These are phyloP conservation scores for Fopius arisanus DNA, from an alignment of 1,140 invertebrate species.

Conservation along the genomic window DNA sequence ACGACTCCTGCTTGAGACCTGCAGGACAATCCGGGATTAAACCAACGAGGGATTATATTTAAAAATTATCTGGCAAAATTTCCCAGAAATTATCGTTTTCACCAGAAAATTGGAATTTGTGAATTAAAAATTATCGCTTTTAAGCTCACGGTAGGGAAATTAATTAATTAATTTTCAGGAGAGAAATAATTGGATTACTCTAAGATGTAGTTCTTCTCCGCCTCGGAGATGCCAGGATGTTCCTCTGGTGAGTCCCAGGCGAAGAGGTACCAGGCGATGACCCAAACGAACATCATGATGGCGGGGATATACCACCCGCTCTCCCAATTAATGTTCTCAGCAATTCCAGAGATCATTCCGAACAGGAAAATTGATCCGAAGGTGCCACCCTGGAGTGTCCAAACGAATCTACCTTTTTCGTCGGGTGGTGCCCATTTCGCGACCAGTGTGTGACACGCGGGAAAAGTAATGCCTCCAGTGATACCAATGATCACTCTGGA, in stretches of 20 bases:
- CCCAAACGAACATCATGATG: conserved; percentile 69
- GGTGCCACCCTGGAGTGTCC: conserved; percentile 74
- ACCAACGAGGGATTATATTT: too few species aligned
- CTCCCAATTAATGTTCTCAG: conserved; percentile 73
- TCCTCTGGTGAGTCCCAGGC: conserved; percentile 73
- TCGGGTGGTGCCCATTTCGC: conserved; percentile 75
- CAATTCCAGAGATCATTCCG: conserved; percentile 72
- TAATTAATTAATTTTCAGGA: background rate
- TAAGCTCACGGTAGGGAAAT: background rate
- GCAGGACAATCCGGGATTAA: too few species aligned
- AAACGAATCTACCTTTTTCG: conserved; percentile 76
- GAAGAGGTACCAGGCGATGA: conserved; percentile 69
- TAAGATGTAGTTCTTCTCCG: conserved; percentile 79
- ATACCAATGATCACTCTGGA: conserved; percentile 47
- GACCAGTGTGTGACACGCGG: conserved; percentile 72
- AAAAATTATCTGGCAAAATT: too few species aligned
- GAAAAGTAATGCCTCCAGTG: conserved; percentile 72
- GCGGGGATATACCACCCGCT: conserved; percentile 77
- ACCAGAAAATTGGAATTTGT: too few species aligned
- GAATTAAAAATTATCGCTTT: background rate
- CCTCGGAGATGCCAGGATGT: conserved; percentile 76
- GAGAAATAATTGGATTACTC: conserved; percentile 46
- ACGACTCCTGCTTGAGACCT: conserved; percentile 47
- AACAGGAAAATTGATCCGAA: conserved; percentile 80
- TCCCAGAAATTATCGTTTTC: too few species aligned